These are phyloP conservation scores for Priapulus caudatus DNA, from an alignment of 2,888 invertebrate species.

Conservation along the genomic window DNA sequence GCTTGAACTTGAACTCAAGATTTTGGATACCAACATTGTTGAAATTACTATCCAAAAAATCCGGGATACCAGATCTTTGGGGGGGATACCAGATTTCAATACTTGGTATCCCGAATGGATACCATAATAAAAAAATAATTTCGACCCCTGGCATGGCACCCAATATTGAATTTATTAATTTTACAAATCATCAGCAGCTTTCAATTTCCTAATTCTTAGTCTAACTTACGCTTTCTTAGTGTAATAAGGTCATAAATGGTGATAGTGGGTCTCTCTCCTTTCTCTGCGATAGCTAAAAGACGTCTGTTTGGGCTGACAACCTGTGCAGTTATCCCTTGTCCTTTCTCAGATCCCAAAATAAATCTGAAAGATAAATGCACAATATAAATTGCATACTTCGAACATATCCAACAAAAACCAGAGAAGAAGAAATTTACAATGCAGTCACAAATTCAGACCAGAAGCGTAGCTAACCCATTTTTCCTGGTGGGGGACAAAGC, in stretches of 20 bases:
- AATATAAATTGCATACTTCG: neutral
- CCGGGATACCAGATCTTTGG: no score
- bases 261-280: constrained; percentile 37
- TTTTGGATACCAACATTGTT: neutral
- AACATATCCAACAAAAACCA: no score
- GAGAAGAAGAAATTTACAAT: no score
- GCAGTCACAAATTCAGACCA: no score
- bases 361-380: neutral
- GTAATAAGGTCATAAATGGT: constrained; percentile 41
- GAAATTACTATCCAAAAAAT: neutral
- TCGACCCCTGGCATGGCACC: no score
- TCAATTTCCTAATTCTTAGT: constrained; percentile 29
- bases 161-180: no score
- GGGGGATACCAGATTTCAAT: no score
- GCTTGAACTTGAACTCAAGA: neutral
- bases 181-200: neutral
- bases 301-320: constrained; percentile 23
- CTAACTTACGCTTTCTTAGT: constrained; percentile 38
- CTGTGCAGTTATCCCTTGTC: neutral
- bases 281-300: constrained; percentile 40
- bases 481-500: no score
- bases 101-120: no score
- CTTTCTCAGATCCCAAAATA: neutral
- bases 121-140: no score
- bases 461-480: no score